Evolutionary conservation across 2,888 invertebrate species (phyloP).

Genomic region (Lasiommata megera): DNA sequence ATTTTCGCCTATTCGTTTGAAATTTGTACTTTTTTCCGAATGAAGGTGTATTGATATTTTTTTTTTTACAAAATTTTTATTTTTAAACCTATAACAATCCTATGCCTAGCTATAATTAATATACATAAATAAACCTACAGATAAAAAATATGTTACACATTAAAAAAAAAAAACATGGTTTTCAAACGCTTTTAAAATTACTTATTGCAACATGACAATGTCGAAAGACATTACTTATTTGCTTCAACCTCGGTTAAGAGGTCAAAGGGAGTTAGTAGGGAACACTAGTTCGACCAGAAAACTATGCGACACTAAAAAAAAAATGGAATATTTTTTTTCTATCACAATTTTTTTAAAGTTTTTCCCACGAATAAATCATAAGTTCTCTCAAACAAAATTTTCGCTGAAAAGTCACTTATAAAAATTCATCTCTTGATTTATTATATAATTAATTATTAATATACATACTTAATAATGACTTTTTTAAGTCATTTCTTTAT

Average conservation of each 20-base stretch:
- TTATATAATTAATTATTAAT: not conserved
- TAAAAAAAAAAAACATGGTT: conserved; percentile 34
- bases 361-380: not conserved
- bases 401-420: not conserved
- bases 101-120: conserved; percentile 39
- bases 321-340: conserved; percentile 70
- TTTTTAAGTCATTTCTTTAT: not conserved
- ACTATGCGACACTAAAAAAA: conserved; percentile 49
- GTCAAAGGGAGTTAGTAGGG: conserved; percentile 7
- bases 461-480: not conserved
- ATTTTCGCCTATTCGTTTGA: conserved; percentile 11
- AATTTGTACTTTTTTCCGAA: conserved; percentile 28
- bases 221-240: conserved; percentile 37
- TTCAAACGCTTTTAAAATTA: conserved; percentile 40
- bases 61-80: conserved; percentile 20
- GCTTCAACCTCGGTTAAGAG: not conserved
- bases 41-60: conserved; percentile 18
- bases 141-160: conserved; percentile 57
- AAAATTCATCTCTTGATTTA: not conserved
- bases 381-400: not conserved
- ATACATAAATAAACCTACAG: conserved; percentile 54
- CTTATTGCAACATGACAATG: conserved; percentile 69
- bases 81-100: conserved; percentile 34
- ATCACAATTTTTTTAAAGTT: conserved; percentile 58
- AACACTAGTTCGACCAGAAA: conserved; percentile 19